Evolutionary conservation across 2,888 invertebrate genomes (phyloP).

Genomic region (Drosophila peninsularis): DNA sequence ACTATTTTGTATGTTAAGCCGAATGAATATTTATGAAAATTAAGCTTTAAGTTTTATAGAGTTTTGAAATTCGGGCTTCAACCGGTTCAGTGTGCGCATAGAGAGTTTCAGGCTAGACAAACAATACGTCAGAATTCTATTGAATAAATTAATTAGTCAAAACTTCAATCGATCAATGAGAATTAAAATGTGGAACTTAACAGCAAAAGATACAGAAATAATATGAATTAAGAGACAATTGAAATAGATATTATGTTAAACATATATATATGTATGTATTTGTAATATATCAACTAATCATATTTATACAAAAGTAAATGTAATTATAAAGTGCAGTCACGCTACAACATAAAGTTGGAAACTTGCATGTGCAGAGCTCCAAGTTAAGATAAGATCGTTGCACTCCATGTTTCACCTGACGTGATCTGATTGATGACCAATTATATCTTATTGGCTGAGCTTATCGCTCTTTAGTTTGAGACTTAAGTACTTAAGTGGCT

Average conservation of each 20-base stretch:
- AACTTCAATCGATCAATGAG: not conserved
- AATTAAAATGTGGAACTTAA: too few species aligned
- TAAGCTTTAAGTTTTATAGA: not conserved
- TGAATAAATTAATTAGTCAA: not conserved
- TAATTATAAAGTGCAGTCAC: conserved; percentile 31
- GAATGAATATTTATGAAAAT: conserved; percentile 6
- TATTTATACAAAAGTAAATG: conserved; percentile 38
- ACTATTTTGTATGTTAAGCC: not conserved
- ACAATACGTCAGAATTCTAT: not conserved
- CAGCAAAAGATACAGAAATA: not conserved
- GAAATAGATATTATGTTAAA: conserved; percentile 27
- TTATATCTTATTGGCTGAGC: conserved; percentile 7
- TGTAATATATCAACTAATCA: conserved; percentile 6
- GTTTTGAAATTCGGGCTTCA: not conserved
- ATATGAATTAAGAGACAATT: conserved; percentile 3
- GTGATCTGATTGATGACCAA: not conserved
- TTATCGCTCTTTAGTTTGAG: conserved; percentile 15
- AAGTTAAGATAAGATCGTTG: not conserved
- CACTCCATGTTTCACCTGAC: conserved; percentile 8
- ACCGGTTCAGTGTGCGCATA: not conserved
- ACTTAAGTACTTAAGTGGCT: conserved; percentile 56
- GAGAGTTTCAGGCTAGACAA: not conserved
- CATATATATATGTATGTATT: conserved; percentile 12
- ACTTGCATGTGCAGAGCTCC: not conserved
- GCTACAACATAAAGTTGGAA: not conserved